phyloP scores from a whole-genome alignment of 2,888 invertebrate genomes.

The Litoditis marina region DNA sequence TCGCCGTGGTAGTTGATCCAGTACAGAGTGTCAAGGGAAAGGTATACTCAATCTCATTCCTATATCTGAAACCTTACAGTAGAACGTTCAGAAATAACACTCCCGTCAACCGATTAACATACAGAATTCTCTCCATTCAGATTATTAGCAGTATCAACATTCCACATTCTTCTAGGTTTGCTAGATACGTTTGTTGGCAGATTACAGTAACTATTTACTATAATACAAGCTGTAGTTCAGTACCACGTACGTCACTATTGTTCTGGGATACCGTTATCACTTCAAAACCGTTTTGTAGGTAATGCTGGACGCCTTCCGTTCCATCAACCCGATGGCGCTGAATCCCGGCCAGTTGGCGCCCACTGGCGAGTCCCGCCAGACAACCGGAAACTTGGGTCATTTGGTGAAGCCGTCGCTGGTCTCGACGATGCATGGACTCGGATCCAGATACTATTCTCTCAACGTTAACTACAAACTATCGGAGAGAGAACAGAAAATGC shows the following conservation, averaged over 20 bases:
- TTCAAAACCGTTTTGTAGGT: too few species aligned
- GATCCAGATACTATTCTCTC: constrained; percentile 47
- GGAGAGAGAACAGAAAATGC: constrained; percentile 48
- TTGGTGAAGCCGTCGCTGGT: constrained; percentile 31
- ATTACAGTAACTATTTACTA: too few species aligned
- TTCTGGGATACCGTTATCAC: background rate
- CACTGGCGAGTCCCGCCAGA: constrained; percentile 46
- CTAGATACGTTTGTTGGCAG: too few species aligned
- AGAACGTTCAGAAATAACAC: too few species aligned
- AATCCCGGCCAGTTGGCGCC: constrained; percentile 34
- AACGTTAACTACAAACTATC: constrained; percentile 40
- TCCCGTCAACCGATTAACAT: too few species aligned
- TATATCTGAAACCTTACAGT: too few species aligned
- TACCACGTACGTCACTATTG: background rate
- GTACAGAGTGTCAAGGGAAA: constrained; percentile 96
- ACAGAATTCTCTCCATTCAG: too few species aligned
- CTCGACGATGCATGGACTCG: constrained; percentile 44
- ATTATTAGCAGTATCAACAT: too few species aligned
- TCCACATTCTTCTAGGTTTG: too few species aligned
- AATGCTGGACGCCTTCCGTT: constrained; percentile 50
- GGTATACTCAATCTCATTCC: too few species aligned
- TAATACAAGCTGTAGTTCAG: too few species aligned
- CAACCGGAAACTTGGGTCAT: constrained; percentile 37
- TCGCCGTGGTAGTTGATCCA: constrained; percentile 98
- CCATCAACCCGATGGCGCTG: constrained; percentile 34